Percentiles rank a stretch among this genome's conserved stretches.
phyloP scores from a whole-genome alignment of 2,888 invertebrate species.

The Bhutanitis thaidina region DNA sequence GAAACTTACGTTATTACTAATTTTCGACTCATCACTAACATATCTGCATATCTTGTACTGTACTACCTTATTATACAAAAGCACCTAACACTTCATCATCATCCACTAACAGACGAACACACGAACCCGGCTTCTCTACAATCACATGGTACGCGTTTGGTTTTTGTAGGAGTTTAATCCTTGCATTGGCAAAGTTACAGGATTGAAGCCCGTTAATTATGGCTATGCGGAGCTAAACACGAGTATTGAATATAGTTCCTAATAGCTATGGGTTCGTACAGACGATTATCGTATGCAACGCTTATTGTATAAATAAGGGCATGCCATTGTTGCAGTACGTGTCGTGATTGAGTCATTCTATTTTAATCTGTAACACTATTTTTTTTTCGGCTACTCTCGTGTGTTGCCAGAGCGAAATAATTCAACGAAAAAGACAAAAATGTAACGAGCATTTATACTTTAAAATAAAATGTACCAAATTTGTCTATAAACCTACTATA shows the following conservation, averaged over 20 bases:
- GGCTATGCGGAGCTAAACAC: slow-evolving; percentile 15
- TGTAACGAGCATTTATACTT: slow-evolving; percentile 71
- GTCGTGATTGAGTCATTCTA: slow-evolving; percentile 72
- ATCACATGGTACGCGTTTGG: slow-evolving; percentile 30
- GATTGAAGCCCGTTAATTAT: slow-evolving; percentile 27
- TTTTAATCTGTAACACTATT: slow-evolving; percentile 30
- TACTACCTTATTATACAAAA: slow-evolving; percentile 39
- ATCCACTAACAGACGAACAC: slow-evolving; percentile 37
- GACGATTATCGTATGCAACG: slow-evolving; percentile 77
- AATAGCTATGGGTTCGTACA: slow-evolving; percentile 46
- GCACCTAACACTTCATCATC: slow-evolving; percentile 58
- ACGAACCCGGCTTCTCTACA: slow-evolving; percentile 43
- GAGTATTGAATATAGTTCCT: slow-evolving; percentile 43
- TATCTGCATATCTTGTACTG: slow-evolving; percentile 39
- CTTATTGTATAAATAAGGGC: slow-evolving; percentile 78
- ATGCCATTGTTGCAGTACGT: slow-evolving; percentile 76
- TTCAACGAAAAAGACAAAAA: slow-evolving; percentile 72
- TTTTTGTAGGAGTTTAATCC: slow-evolving; percentile 25
- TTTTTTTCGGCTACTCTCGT: slow-evolving; percentile 30
- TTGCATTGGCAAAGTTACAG: slow-evolving; percentile 4
- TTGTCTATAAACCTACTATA: slow-evolving; percentile 54
- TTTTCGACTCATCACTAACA: slow-evolving; percentile 78
- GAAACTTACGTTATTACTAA: slow-evolving; percentile 44
- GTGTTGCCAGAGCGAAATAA: slow-evolving; percentile 60
- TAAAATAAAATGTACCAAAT: slow-evolving; percentile 59